These are phyloP conservation scores for Sus scrofa DNA, from an alignment of 2,113 vertebrate genomes.

Conservation along the genomic window T2T-Sscrofa CM000824.6:225645501-225646000, in stretches of 20 bases:
- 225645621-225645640: neutral
- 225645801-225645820: neutral
- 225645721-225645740: rapidly evolving
- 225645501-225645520: neutral
- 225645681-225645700: neutral
- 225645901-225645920: neutral
- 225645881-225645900: neutral
- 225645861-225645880: neutral
- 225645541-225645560: neutral
- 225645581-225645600: neutral
- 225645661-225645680: neutral
- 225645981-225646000: neutral
- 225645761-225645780: neutral
- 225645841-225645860: neutral
- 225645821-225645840: neutral
- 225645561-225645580: rapidly evolving
- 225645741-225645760: neutral
- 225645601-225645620: neutral
- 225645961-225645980: neutral
- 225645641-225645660: neutral
- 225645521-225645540: neutral
- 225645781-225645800: rapidly evolving
- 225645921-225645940: neutral
- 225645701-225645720: neutral
- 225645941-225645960: neutral